These are phyloP conservation scores for Sisyra terminalis DNA, from an alignment of 2,888 invertebrate species.

Conservation along the genomic window DNA sequence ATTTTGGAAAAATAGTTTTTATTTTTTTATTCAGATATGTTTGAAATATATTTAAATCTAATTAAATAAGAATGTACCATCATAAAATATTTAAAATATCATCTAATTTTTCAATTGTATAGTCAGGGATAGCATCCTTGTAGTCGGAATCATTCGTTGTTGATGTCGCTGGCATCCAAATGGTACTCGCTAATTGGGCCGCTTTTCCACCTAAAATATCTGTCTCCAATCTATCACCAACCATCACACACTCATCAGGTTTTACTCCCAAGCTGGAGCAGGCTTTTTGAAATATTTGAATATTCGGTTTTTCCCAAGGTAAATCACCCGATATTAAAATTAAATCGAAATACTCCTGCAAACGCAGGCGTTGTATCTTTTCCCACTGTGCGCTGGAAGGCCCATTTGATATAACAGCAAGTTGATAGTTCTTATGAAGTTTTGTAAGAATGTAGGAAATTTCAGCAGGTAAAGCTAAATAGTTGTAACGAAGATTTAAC, in stretches of 20 bases:
- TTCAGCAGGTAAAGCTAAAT: conserved; percentile 50
- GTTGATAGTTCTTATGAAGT: conserved; percentile 53
- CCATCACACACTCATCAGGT: conserved; percentile 65
- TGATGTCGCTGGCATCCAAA: conserved; percentile 56
- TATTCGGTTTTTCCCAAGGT: conserved; percentile 74
- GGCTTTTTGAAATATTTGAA: conserved; percentile 66
- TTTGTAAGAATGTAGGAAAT: conserved; percentile 50
- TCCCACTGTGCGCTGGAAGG: conserved; percentile 80
- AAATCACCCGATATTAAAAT: conserved; percentile 70
- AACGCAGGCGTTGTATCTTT: conserved; percentile 55
- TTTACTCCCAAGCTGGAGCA: conserved; percentile 59
- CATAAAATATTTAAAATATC: conserved; percentile 44
- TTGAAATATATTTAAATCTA: too few relatives aligned
- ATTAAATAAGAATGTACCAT: too few relatives aligned
- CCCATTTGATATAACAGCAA: conserved; percentile 75
- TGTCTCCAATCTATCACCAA: conserved; percentile 76
- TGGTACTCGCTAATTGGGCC: conserved; percentile 60
- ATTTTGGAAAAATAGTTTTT: too few relatives aligned
- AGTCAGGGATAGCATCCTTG: conserved; percentile 40
- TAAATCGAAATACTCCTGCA: conserved; percentile 59
- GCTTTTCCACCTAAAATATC: conserved; percentile 72
- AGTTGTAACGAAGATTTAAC: conserved; percentile 63
- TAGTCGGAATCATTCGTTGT: conserved; percentile 17
- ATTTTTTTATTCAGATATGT: too few relatives aligned
- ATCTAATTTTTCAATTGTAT: conserved; percentile 44